phyloP scores from a whole-genome alignment of 2,888 invertebrate species.

The Helicoverpa assulta region DNA sequence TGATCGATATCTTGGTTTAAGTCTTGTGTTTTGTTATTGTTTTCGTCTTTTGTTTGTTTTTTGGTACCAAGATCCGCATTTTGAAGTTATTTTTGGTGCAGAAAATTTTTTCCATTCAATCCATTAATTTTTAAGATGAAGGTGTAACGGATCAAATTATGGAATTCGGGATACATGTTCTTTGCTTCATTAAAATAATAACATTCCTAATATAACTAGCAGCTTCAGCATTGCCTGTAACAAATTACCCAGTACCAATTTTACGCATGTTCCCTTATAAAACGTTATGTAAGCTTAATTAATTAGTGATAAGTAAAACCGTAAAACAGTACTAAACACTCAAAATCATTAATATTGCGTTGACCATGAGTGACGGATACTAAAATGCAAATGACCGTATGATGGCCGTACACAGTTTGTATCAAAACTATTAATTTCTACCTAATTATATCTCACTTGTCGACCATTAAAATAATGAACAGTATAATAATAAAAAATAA shows the following conservation, averaged over 20 bases:
- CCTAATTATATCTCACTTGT: conserved; percentile 80
- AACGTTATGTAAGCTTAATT: conserved; percentile 43
- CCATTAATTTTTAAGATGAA: too few relatives aligned
- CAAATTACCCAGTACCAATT: not conserved
- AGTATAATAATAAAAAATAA: conserved; percentile 80
- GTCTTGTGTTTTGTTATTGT: conserved; percentile 25
- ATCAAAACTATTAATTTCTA: conserved; percentile 76
- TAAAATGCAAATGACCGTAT: conserved; percentile 67
- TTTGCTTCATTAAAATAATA: too few relatives aligned
- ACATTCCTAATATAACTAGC: too few relatives aligned
- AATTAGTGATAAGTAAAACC: conserved; percentile 43
- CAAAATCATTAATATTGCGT: conserved; percentile 53
- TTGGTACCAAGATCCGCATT: not conserved
- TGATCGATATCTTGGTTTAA: conserved; percentile 39
- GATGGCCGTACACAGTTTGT: conserved; percentile 62
- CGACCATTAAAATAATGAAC: conserved; percentile 79
- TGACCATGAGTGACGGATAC: conserved; percentile 54
- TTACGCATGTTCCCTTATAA: conserved; percentile 18
- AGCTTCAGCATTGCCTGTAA: too few relatives aligned
- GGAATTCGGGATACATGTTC: too few relatives aligned
- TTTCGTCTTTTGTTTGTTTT: conserved; percentile 9
- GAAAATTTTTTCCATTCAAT: too few relatives aligned
- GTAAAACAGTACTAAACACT: conserved; percentile 43
- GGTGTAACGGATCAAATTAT: too few relatives aligned
- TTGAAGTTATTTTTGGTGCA: too few relatives aligned